These are phyloP conservation scores for Amblyopsis rosae DNA, from an alignment of 2,113 vertebrate species.

Conservation along the genomic window DNA sequence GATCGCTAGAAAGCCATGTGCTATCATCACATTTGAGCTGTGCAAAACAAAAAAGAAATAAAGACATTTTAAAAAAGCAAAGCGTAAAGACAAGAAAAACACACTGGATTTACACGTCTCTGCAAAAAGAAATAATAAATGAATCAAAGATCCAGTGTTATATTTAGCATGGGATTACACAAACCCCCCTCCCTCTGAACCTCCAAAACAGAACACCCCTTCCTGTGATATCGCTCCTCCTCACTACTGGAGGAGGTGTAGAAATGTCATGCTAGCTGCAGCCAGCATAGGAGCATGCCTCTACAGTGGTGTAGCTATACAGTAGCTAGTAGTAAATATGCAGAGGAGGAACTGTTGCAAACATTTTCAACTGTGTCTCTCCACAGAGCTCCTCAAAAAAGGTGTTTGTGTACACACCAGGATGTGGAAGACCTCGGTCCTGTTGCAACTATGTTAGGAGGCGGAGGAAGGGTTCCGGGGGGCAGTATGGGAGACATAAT, in stretches of 20 bases:
- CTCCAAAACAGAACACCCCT: not conserved
- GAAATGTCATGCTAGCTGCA: slow-evolving; percentile 65
- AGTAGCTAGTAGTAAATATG: slow-evolving; percentile 55
- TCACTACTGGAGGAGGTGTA: slow-evolving; percentile 60
- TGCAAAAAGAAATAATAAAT: slow-evolving; percentile 1
- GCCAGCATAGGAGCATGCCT: slow-evolving; percentile 54
- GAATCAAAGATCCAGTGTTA: slow-evolving; percentile 72
- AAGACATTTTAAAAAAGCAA: not conserved
- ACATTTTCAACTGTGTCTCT: slow-evolving; percentile 33
- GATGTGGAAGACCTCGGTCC: slow-evolving; percentile 40
- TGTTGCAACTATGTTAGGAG: slow-evolving; percentile 36
- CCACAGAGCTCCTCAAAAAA: slow-evolving; percentile 51
- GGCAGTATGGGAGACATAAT: slow-evolving; percentile 15
- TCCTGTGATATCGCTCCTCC: slow-evolving; percentile 69
- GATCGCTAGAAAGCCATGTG: slow-evolving; percentile 72
- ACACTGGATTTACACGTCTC: slow-evolving; percentile 71
- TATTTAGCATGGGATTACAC: slow-evolving; percentile 81
- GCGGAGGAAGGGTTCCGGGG: slow-evolving; percentile 25
- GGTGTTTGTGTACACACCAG: slow-evolving; percentile 42
- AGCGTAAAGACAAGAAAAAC: slow-evolving; percentile 71
- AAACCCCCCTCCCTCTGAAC: slow-evolving; percentile 23
- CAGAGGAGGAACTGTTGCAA: slow-evolving; percentile 48
- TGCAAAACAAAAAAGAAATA: slow-evolving; percentile 45
- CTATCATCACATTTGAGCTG: slow-evolving; percentile 79
- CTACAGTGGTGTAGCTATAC: slow-evolving; percentile 69